Evolutionary conservation across 1,140 invertebrate species (phyloP).

Genomic region (Theocolax elegans): DNA sequence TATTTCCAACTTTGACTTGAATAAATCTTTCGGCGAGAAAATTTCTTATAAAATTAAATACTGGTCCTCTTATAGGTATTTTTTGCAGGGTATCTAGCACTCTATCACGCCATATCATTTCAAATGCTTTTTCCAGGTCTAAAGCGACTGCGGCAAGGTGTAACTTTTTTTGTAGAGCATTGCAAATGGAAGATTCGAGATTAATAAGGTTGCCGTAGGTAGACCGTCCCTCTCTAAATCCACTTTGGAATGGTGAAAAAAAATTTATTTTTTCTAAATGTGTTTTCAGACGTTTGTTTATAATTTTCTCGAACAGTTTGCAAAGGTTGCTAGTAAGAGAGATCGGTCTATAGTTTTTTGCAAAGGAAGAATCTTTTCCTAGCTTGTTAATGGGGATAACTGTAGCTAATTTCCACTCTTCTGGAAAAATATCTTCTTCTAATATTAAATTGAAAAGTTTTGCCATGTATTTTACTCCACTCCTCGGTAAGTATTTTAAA

Average conservation of each 20-base stretch:
- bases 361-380: neutral
- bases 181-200: conserved; percentile 43
- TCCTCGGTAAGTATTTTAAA: neutral
- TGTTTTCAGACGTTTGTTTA: conserved; percentile 7
- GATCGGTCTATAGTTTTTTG: conserved; percentile 52
- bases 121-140: neutral
- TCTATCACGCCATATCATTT: conserved; percentile 23
- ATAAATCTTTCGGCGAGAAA: conserved; percentile 36
- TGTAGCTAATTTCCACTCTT: neutral
- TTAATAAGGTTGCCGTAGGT: conserved; percentile 46
- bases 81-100: neutral
- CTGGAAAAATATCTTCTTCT: neutral
- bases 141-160: conserved; percentile 41
- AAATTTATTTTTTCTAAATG: conserved; percentile 42
- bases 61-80: conserved; percentile 27
- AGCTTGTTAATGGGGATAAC: neutral
- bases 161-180: conserved; percentile 45
- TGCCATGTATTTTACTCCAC: neutral
- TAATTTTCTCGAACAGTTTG: conserved; percentile 53
- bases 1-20: conserved; percentile 33
- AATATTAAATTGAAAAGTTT: neutral
- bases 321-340: conserved; percentile 51
- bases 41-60: conserved; percentile 36
- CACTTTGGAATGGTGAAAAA: conserved; percentile 41
- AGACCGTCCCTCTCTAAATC: conserved; percentile 46